Evolutionary conservation across 2,113 vertebrate genomes (phyloP).

Genomic region (Cyanocitta stelleri): DNA sequence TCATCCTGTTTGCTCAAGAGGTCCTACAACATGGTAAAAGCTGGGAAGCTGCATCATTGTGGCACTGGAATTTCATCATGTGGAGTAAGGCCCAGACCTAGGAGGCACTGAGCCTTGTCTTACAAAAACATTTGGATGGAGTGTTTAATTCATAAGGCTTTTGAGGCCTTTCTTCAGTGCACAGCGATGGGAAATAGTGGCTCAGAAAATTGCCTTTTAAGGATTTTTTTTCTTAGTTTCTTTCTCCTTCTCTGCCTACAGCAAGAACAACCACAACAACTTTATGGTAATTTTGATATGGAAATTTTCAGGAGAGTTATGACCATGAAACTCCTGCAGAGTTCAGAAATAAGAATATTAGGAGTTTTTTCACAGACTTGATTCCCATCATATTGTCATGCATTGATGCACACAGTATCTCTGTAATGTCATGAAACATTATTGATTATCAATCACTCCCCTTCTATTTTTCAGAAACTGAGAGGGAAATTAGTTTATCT

Average conservation of each 20-base stretch:
- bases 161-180: background rate
- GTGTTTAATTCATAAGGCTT: background rate
- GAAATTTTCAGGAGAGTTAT: slow-evolving; percentile 25
- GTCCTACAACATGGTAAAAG: accelerated
- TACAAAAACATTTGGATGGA: background rate
- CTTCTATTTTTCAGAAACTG: background rate
- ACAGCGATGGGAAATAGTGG: background rate
- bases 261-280: background rate
- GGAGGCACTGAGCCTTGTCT: background rate
- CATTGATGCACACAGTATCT: background rate
- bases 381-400: background rate
- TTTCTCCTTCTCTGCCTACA: background rate
- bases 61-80: background rate
- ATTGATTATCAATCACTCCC: slow-evolving; percentile 22
- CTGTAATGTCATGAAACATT: slow-evolving; percentile 31
- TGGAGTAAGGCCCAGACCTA: background rate
- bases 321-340: slow-evolving; percentile 7
- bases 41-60: background rate
- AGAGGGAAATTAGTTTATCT: slow-evolving; percentile 25
- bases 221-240: background rate
- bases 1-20: background rate
- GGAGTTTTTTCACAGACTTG: slow-evolving; percentile 16
- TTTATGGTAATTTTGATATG: slow-evolving; percentile 33
- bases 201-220: background rate
- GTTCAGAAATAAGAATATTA: slow-evolving; percentile 43